Evolutionary conservation across 1,140 invertebrate species (phyloP), one percentile per base, ranked within the genome.

Genomic region (Pseudobourletiella spinata): DNA sequence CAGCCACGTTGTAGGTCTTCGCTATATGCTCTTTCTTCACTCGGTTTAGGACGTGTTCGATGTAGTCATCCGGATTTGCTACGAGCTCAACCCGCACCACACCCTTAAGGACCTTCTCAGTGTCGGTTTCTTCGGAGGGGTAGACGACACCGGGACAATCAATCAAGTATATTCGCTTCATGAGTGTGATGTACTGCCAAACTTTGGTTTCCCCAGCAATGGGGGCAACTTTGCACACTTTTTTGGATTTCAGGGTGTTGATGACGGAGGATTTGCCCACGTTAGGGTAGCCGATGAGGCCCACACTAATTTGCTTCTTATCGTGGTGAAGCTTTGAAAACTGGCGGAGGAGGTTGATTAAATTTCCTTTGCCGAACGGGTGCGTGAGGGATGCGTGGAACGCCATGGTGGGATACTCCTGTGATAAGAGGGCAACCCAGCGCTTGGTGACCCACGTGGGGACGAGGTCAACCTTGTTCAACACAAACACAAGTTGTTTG

Each of bases 101-200:
- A 56, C 90, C 88, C 75, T 98, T 98, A 1, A 99, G 77, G 42
- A 99, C 94, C 75, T 97, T 95, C 70, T 99, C 95, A 1, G 88
- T 88, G 69, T 98, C 94, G 8, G 80, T 79, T 64, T 85, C 82
- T 77, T 95, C 94, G 20, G 26, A 43, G 16, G 94, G 93, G 79
- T 97, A 96, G 22, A 99, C 96, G 64, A 99, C 87, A 44, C 95
- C 97, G 25, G 97, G 97, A 80, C 96, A 99, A 81, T 99, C 97
- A 67, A 99, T 98, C 3, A 99, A 77, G 73, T 91, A 99, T 71
- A 99, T 98, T 67, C 89, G 81, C 67, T 86, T 85, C 95, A 99
- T 99, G 25, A 99, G 76, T 0, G 95, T 97, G 51, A 99, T 95
- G 73, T 99, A 99, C 74, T 99, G 97, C 97, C 97, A 99, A 1